These are phyloP conservation scores for Conchocele bisecta DNA, from an alignment of 2,888 invertebrate species.

Conservation along the genomic window DNA sequence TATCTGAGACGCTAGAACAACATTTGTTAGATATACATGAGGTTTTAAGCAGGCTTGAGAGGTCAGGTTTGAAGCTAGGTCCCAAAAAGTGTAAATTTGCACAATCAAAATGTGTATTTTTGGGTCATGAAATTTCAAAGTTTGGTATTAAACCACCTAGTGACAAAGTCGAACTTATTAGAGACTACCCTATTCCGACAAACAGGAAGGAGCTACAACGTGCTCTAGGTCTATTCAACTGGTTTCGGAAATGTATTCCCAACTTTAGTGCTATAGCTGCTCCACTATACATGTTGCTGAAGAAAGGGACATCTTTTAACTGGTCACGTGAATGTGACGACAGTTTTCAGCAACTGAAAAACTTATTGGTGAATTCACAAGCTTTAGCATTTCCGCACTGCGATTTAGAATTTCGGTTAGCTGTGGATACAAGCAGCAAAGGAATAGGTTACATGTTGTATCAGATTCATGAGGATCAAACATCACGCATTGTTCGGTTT, in stretches of 20 bases:
- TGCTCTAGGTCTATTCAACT: constrained; percentile 23
- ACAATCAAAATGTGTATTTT: constrained; percentile 23
- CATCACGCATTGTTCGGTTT: constrained; percentile 20
- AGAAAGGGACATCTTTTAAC: constrained; percentile 23
- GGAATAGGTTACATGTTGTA: constrained; percentile 59
- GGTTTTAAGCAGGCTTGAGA: constrained; percentile 31
- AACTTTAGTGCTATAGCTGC: constrained; percentile 36
- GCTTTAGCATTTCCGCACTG: constrained; percentile 53
- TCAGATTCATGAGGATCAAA: constrained; percentile 37
- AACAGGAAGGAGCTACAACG: constrained; percentile 44
- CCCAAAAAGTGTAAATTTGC: constrained; percentile 1
- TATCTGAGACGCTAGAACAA: constrained; percentile 37
- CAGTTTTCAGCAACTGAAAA: constrained; percentile 42
- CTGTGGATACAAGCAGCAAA: constrained; percentile 42
- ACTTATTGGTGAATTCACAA: constrained; percentile 28
- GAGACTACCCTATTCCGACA: constrained; percentile 31
- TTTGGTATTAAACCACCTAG: constrained; percentile 41
- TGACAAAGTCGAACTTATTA: constrained; percentile 31
- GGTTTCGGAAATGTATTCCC: constrained; percentile 56
- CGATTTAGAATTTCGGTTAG: constrained; percentile 42
- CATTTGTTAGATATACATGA: constrained; percentile 42
- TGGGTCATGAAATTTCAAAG: constrained; percentile 48
- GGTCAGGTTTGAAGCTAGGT: constrained; percentile 41
- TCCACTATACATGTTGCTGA: constrained; percentile 38
- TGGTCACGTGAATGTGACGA: constrained; percentile 28